These are phyloP conservation scores for Aplysina aerophoba DNA, from an alignment of 37 sponge, comb jelly and placozoan genomes.

Conservation along the genomic window DNA sequence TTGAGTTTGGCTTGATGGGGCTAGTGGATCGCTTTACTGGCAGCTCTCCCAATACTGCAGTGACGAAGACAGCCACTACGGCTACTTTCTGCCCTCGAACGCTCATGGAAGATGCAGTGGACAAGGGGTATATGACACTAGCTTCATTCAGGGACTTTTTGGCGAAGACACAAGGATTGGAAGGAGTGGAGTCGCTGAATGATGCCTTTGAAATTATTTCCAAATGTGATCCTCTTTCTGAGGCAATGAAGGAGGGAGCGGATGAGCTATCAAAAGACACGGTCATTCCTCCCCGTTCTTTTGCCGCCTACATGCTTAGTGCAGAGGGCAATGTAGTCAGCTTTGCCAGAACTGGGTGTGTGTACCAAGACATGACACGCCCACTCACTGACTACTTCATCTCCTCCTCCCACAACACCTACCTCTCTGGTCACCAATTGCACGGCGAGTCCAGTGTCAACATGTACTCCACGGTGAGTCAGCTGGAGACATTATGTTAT, in stretches of 20 bases:
- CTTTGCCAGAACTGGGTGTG: not conserved
- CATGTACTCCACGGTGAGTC: constrained; percentile 64
- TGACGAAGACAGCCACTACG: not conserved
- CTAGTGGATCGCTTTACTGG: constrained; percentile 9
- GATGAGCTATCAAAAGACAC: constrained; percentile 8
- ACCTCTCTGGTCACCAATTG: constrained; percentile 77
- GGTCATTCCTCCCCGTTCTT: constrained; percentile 25
- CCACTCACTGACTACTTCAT: constrained; percentile 70
- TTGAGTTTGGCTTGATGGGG: not conserved
- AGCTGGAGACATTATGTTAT: not conserved
- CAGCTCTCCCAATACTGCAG: not conserved
- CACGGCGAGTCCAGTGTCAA: constrained; percentile 57
- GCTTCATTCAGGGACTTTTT: constrained; percentile 46
- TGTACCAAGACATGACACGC: constrained; percentile 36
- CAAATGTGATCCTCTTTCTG: constrained; percentile 22
- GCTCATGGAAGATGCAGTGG: too few relatives aligned
- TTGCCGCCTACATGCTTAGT: constrained; percentile 56
- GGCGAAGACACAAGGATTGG: constrained; percentile 13
- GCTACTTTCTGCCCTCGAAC: not conserved
- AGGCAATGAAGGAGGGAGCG: too few relatives aligned
- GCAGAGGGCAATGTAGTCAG: constrained; percentile 24
- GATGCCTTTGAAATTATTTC: constrained; percentile 25
- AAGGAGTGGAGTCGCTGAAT: not conserved
- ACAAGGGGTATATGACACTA: constrained; percentile 33
- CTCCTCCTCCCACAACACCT: constrained; percentile 80